Evolutionary conservation across 2,888 invertebrate genomes (phyloP).

Genomic region (Chloroclystis v-ata): DNA sequence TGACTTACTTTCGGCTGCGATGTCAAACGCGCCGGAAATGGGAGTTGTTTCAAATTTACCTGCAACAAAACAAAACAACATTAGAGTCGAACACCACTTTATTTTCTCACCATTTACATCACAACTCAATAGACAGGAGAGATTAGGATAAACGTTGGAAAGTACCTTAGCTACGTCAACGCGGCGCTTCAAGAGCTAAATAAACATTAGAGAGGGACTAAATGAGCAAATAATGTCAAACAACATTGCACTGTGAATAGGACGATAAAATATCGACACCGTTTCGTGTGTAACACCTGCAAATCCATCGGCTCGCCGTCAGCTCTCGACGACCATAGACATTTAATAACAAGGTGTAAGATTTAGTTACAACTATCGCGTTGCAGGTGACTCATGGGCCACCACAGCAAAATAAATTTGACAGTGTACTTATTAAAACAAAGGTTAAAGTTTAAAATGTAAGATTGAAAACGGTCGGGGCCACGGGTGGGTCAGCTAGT

Average conservation of each 20-base stretch:
- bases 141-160: too few species aligned
- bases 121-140: background rate
- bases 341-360: too few species aligned
- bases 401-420: too few species aligned
- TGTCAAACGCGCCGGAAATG: slow-evolving; percentile 21
- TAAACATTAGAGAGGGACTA: background rate
- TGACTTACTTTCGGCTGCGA: slow-evolving; percentile 27
- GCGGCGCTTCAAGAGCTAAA: background rate
- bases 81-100: slow-evolving; percentile 12
- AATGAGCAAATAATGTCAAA: slow-evolving; percentile 1
- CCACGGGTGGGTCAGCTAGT: too few species aligned
- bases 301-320: too few species aligned
- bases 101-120: background rate
- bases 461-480: too few species aligned
- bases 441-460: too few species aligned
- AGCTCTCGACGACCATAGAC: too few species aligned
- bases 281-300: slow-evolving; percentile 11
- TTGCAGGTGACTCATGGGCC: too few species aligned
- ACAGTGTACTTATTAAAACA: too few species aligned
- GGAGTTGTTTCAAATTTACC: slow-evolving; percentile 37
- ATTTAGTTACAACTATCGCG: too few species aligned
- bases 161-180: too few species aligned
- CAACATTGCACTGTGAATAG: background rate
- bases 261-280: slow-evolving; percentile 15
- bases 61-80: slow-evolving; percentile 38